Evolutionary conservation across 2,113 vertebrate species (phyloP), one percentile per base, ranked within the genome.

Genomic region (Alligator sinensis): DNA sequence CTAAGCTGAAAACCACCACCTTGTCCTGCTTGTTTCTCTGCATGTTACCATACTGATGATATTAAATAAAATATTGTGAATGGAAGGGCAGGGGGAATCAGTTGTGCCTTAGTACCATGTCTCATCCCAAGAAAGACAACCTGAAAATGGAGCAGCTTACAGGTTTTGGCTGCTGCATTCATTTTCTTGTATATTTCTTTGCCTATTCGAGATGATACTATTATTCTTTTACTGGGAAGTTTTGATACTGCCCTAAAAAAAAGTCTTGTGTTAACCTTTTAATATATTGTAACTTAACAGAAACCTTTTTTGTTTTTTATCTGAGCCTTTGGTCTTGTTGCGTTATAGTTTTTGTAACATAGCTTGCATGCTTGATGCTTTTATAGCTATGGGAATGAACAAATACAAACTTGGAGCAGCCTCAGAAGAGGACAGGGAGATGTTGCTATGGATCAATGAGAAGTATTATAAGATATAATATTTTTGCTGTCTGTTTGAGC

Each of bases 151-250:
- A 27, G 2, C 9, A 47, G 21, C 18, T 30, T 21, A 30, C 18
- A 85, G 2, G 9, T 70, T 89, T 88, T 25, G 61, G 74, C 84
- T 84, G 0, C 0, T 0, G 75, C 25, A 15, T 6, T 21, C 18
- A 7, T 66, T 87, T 90, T 55, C 79, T 76, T 25, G n/a, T 17
- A 84, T 6, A 84, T 34, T 80, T 22, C 63, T n/a, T 63, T 24
- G 2, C 6, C 22, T 60, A 68, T 30, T 88, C 25, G n/a, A 82
- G 21, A 3, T 84, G 66, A 78, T 83, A 74, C 11, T 63, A 6
- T 12, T 54, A 2, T 22, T 79, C 30, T 60, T 90, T 77, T 87
- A 25, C 24, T 62, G 22, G 22, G 24, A 22, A 25, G 27, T 2
- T 22, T 88, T 16, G 21, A 82, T 58, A 79, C 7, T 27, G 2